A percentile compares a stretch with the other conserved stretches of the same genome.
phyloP scores from a whole-genome alignment of 53 echinoderm and acorn worm genomes.

The Holothuria leucospilota region DNA sequence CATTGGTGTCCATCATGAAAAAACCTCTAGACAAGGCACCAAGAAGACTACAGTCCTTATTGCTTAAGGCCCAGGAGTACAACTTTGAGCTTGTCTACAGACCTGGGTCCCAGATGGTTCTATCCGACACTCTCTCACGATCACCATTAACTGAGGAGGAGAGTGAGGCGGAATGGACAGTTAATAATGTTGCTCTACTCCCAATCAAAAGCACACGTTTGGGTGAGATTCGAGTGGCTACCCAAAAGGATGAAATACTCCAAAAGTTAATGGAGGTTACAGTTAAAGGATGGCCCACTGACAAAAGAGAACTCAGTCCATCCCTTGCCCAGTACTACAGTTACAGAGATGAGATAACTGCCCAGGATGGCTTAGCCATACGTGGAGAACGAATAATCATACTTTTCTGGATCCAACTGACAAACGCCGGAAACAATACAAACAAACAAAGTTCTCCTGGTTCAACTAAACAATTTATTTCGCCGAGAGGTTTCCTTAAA shows the following conservation, averaged over 20 bases:
- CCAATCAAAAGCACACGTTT: slow-evolving; percentile 21
- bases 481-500: too few species aligned
- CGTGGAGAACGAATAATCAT: slow-evolving; percentile 58
- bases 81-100: slow-evolving; percentile 48
- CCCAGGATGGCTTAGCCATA: slow-evolving; percentile 43
- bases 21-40: slow-evolving; percentile 38
- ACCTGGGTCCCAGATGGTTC: slow-evolving; percentile 10
- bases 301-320: slow-evolving; percentile 40
- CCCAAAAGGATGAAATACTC: slow-evolving; percentile 27
- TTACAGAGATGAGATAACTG: slow-evolving; percentile 17
- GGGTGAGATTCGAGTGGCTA: slow-evolving; percentile 28
- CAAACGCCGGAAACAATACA: too few species aligned
- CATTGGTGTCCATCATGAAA: neutral
- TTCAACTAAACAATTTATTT: too few species aligned
- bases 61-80: neutral
- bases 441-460: too few species aligned
- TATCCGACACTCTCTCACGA: slow-evolving; percentile 44
- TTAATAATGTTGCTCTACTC: neutral
- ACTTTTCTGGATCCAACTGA: too few species aligned
- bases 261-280: slow-evolving; percentile 54
- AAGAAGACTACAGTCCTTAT: slow-evolving; percentile 33
- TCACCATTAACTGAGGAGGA: too few species aligned
- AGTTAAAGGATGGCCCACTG: slow-evolving; percentile 47
- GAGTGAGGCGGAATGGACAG: neutral
- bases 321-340: slow-evolving; percentile 37